phyloP scores from a whole-genome alignment of 2,113 vertebrate species.

The Orientallactaga bullata region DNA sequence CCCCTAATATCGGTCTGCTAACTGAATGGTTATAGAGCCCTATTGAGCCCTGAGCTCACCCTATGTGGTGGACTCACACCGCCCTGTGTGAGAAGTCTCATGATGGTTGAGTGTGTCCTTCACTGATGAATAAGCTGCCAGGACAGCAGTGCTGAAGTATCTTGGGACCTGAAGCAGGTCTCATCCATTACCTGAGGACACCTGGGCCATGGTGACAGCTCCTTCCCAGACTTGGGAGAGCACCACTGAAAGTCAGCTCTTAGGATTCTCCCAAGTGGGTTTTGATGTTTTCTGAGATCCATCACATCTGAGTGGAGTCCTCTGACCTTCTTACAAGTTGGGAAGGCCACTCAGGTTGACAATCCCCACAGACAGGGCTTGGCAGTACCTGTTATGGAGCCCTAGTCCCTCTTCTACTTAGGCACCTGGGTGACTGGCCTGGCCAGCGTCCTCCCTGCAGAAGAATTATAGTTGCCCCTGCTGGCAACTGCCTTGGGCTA shows the following conservation, averaged over 20 bases:
- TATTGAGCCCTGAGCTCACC: not conserved
- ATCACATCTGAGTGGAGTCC: too few species aligned
- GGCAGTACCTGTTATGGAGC: not conserved
- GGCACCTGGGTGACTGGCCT: not conserved
- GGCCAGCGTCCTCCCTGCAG: not conserved
- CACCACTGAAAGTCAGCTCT: too few species aligned
- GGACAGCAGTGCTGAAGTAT: not conserved
- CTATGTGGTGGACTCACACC: not conserved
- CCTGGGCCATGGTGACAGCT: fast-evolving
- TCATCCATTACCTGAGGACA: too few species aligned
- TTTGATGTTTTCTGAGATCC: not conserved
- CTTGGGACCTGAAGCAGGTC: not conserved
- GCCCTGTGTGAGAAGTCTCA: not conserved
- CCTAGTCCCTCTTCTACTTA: not conserved
- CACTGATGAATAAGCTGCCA: not conserved
- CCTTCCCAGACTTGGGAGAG: not conserved
- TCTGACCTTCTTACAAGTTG: not conserved
- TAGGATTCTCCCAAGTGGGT: not conserved
- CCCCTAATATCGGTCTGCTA: not conserved
- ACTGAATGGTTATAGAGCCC: not conserved
- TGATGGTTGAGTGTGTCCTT: not conserved
- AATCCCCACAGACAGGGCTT: too few species aligned
- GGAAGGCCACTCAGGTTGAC: not conserved
- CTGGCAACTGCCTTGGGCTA: not conserved
- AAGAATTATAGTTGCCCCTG: not conserved